These are phyloP conservation scores for Heliconius ethilla DNA, from an alignment of 2,888 invertebrate genomes.

Conservation along the genomic window DNA sequence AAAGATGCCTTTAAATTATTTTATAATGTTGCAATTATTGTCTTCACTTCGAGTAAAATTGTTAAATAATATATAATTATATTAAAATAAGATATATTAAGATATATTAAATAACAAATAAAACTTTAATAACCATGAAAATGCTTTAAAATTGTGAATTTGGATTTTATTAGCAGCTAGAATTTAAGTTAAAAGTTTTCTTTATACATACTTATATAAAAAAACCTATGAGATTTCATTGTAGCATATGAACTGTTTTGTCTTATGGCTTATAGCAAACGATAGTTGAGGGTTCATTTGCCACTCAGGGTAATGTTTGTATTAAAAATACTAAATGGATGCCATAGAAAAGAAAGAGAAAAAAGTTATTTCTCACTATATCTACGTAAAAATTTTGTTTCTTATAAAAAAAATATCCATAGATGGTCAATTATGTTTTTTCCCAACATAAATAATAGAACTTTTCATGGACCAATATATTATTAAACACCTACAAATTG, in stretches of 20 bases:
- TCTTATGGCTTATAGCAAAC: too few species aligned
- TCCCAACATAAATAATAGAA: not conserved
- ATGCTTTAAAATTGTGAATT: conserved; percentile 24
- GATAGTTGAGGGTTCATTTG: not conserved
- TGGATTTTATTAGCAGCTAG: conserved; percentile 16
- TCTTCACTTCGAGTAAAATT: conserved; percentile 38
- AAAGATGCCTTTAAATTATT: conserved; percentile 42
- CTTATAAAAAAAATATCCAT: not conserved
- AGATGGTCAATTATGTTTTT: not conserved
- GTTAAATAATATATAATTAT: conserved; percentile 39
- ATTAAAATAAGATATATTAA: conserved; percentile 43
- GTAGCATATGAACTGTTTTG: not conserved
- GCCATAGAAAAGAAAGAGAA: too few species aligned
- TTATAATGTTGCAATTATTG: conserved; percentile 40
- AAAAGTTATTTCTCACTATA: too few species aligned
- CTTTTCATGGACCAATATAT: not conserved
- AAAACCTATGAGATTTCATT: not conserved
- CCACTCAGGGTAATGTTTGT: not conserved
- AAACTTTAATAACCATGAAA: conserved; percentile 14
- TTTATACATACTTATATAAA: not conserved
- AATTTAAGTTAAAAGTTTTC: not conserved
- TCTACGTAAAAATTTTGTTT: too few species aligned
- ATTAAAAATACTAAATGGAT: not conserved
- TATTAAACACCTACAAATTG: not conserved
- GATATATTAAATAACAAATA: conserved; percentile 24